phyloP scores from a whole-genome alignment of 2,797 vertebrate species.

The Muraenolepis orangiensis region DNA sequence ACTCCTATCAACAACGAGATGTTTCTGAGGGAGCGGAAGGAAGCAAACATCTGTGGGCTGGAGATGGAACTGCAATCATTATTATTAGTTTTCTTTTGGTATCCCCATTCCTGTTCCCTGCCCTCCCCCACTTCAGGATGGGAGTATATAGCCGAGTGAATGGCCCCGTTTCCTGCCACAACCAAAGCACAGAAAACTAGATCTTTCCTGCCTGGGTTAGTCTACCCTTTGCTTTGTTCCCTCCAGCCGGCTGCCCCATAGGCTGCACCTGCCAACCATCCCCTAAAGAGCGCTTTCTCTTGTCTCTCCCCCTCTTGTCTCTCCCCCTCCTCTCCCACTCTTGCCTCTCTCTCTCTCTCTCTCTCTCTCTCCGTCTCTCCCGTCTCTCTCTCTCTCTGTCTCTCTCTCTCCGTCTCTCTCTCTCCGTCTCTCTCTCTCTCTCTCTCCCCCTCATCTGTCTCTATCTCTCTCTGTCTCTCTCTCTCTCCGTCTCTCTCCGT shows the following conservation, averaged over 20 bases:
- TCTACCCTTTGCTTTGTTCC: conserved; percentile 51
- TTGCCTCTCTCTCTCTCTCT: no score
- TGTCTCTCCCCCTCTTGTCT: no score
- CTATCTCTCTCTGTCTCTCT: no score
- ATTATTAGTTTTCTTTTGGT: conserved; percentile 74
- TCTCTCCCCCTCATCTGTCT: no score
- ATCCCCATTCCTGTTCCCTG: conserved; percentile 54
- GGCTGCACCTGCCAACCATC: no score
- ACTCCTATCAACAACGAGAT: conserved; percentile 65
- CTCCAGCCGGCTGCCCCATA: conserved; percentile 16
- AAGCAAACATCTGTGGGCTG: conserved; percentile 67
- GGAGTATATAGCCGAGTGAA: conserved; percentile 78
- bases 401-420: no score
- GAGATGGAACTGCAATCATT: conserved; percentile 72
- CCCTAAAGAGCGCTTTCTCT: no score
- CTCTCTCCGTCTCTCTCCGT: no score
- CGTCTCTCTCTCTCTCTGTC: no score
- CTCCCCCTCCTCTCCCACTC: no score
- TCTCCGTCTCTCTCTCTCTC: no score
- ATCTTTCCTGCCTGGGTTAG: conserved; percentile 71
- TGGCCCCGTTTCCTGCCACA: conserved; percentile 76
- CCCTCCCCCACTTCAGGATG: conserved; percentile 77
- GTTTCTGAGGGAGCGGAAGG: conserved; percentile 55
- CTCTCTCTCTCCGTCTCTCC: no score
- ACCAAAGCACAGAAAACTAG: conserved; percentile 68